Evolutionary conservation across 1,140 invertebrate genomes (phyloP).

Genomic region (Bombyx mori): ASM3026992v2 NC_085107.1:1094501-1095000

Average conservation of each 20-base stretch:
- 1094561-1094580: no score
- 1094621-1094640: no score
- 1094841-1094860: conserved; percentile 90
- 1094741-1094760: conserved; percentile 92
- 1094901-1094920: conserved; percentile 87
- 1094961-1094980: conserved; percentile 43
- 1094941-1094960: conserved; percentile 83
- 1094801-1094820: conserved; percentile 98
- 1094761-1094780: conserved; percentile 94
- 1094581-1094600: no score
- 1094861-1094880: conserved; percentile 89
- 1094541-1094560: no score
- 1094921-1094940: conserved; percentile 92
- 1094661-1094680: no score
- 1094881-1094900: conserved; percentile 88
- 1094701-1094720: not conserved
- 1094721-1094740: conserved; percentile 77
- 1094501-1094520: no score
- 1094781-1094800: conserved; percentile 84
- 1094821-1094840: conserved; percentile 97
- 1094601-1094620: no score
- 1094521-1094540: no score
- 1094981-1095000: no score
- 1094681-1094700: no score
- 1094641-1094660: no score